These are phyloP conservation scores for Tupaia tana DNA, from an alignment of 2,113 vertebrate species.

Conservation along the genomic window DNA sequence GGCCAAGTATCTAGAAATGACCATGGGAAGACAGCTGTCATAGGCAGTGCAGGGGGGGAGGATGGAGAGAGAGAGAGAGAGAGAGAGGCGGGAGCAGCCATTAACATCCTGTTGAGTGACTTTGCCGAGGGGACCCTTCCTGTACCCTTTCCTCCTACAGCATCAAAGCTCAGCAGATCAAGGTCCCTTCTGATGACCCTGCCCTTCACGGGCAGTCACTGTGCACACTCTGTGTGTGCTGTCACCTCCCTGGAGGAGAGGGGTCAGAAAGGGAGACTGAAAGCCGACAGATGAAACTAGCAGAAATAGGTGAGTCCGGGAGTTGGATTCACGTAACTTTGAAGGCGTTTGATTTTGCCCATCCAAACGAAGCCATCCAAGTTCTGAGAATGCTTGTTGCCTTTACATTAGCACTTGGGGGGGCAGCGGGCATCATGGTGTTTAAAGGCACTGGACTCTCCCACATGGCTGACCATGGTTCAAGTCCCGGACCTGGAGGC, in stretches of 20 bases:
- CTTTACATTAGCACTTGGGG: too few relatives aligned
- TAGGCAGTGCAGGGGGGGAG: too few relatives aligned
- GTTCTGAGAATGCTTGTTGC: rapidly evolving
- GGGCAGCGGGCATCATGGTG: too few relatives aligned
- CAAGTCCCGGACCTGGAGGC: too few relatives aligned
- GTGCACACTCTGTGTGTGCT: rapidly evolving
- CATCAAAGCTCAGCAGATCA: not conserved
- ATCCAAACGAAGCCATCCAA: rapidly evolving
- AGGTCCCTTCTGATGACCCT: too few relatives aligned
- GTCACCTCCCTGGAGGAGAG: not conserved
- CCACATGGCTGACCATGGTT: too few relatives aligned
- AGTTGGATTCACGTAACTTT: rapidly evolving
- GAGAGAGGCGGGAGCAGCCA: not conserved
- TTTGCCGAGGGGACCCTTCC: not conserved
- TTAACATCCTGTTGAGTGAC: not conserved
- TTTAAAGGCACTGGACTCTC: too few relatives aligned
- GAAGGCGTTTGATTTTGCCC: not conserved
- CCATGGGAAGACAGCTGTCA: not conserved
- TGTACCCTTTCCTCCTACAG: too few relatives aligned
- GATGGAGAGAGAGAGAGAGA: not conserved
- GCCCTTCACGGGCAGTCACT: rapidly evolving
- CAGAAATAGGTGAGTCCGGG: rapidly evolving
- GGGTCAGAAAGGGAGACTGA: not conserved
- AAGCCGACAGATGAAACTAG: rapidly evolving
- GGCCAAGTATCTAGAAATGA: not conserved